phyloP scores from a whole-genome alignment of 2,888 invertebrate species.

The Strigamia transsilvanica region DNA sequence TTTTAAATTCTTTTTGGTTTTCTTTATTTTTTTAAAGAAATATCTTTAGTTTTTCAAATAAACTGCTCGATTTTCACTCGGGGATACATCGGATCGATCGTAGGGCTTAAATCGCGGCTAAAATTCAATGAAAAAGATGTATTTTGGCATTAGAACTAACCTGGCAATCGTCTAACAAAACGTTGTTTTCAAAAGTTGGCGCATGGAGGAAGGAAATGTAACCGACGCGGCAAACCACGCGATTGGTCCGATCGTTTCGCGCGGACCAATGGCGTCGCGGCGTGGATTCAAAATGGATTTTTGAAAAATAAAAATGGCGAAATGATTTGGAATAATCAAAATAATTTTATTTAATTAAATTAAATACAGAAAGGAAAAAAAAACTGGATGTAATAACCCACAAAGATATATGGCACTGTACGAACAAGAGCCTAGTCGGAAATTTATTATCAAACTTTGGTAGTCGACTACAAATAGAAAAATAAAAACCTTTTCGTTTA shows the following conservation, averaged over 20 bases:
- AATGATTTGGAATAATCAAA: too few relatives aligned
- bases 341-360: too few relatives aligned
- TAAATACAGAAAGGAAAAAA: too few relatives aligned
- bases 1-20: too few relatives aligned
- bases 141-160: not conserved
- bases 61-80: too few relatives aligned
- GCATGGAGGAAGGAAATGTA: conserved; percentile 4
- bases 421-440: not conserved
- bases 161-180: not conserved
- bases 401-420: too few relatives aligned
- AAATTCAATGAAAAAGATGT: not conserved
- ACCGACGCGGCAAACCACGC: conserved; percentile 6
- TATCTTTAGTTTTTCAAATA: too few relatives aligned
- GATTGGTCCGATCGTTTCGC: not conserved
- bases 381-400: too few relatives aligned
- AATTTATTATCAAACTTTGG: not conserved
- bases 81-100: too few relatives aligned
- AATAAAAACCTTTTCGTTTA: not conserved
- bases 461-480: not conserved
- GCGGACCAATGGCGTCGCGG: not conserved
- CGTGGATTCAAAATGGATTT: not conserved
- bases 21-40: too few relatives aligned
- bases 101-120: not conserved
- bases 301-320: not conserved
- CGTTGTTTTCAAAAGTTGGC: conserved; percentile 33